Evolutionary conservation across 2,888 invertebrate species (phyloP).

Genomic region (Lasioglossum vierecki): DNA sequence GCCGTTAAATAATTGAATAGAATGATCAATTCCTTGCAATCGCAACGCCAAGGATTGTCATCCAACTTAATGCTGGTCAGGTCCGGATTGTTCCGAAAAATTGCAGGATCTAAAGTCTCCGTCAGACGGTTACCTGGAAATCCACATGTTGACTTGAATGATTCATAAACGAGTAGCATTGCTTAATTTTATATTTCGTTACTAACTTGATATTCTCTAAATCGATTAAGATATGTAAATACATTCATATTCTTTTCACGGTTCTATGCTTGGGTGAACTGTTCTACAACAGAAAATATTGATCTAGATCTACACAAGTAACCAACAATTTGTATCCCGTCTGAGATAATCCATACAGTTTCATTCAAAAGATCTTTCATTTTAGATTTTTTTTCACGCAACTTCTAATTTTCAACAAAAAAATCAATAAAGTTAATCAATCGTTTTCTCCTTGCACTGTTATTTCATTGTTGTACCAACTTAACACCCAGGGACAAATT

Average conservation of each 20-base stretch:
- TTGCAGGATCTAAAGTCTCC: constrained; percentile 86
- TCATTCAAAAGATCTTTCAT: background rate
- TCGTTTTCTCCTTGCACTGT: background rate
- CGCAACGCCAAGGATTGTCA: constrained; percentile 92
- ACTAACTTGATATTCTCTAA: background rate
- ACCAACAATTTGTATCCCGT: background rate
- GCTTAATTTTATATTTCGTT: background rate
- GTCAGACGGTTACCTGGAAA: constrained; percentile 88
- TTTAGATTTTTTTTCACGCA: background rate
- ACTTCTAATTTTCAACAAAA: background rate
- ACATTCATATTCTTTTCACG: background rate
- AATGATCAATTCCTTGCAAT: constrained; percentile 87
- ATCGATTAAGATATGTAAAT: background rate
- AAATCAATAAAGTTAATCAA: background rate
- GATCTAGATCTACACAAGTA: too few species aligned
- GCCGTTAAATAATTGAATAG: constrained; percentile 87
- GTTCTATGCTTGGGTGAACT: too few species aligned
- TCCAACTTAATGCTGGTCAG: constrained; percentile 87
- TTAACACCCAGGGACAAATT: too few species aligned
- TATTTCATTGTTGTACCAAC: background rate
- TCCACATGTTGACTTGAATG: background rate
- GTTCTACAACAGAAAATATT: too few species aligned
- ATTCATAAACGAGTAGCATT: background rate
- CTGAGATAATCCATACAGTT: background rate
- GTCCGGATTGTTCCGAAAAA: constrained; percentile 87